phyloP scores from a whole-genome alignment of 2,888 invertebrate genomes.

The Drosophila rellima region DNA sequence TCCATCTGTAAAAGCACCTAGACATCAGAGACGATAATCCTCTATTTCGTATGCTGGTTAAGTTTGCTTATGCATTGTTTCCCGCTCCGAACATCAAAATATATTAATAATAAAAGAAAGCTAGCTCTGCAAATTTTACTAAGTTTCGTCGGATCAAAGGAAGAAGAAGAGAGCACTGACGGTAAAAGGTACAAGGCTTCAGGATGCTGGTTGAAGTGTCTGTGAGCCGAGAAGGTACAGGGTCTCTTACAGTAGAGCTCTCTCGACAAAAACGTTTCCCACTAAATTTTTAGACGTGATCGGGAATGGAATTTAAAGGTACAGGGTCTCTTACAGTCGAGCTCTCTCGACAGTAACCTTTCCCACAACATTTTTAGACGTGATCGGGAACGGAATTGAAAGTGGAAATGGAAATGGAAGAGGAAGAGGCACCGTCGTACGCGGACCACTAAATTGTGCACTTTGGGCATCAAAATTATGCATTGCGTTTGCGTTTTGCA shows the following conservation, averaged over 20 bases:
- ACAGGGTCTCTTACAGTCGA: neutral
- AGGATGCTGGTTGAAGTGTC: no score
- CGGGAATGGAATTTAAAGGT: slow-evolving; percentile 2
- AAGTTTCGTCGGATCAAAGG: no score
- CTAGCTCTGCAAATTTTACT: no score
- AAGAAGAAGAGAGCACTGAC: no score
- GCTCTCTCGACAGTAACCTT: neutral
- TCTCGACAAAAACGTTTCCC: neutral
- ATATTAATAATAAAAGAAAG: no score
- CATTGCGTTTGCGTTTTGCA: slow-evolving; percentile 64
- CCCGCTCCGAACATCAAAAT: no score
- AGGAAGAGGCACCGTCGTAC: slow-evolving; percentile 12
- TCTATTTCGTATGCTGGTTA: no score
- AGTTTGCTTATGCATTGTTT: no score
- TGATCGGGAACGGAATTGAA: slow-evolving; percentile 6
- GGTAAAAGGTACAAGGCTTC: neutral
- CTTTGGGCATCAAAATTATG: slow-evolving; percentile 64
- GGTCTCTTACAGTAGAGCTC: neutral
- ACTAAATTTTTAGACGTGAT: neutral
- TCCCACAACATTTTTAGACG: neutral
- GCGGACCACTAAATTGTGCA: slow-evolving; percentile 59
- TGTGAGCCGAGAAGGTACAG: neutral
- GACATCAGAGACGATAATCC: no score
- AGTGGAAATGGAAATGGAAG: slow-evolving; percentile 2
- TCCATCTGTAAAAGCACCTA: no score